Conservation (phyloP, 2,113 vertebrate species). For the Sardina pilchardus region DNA sequence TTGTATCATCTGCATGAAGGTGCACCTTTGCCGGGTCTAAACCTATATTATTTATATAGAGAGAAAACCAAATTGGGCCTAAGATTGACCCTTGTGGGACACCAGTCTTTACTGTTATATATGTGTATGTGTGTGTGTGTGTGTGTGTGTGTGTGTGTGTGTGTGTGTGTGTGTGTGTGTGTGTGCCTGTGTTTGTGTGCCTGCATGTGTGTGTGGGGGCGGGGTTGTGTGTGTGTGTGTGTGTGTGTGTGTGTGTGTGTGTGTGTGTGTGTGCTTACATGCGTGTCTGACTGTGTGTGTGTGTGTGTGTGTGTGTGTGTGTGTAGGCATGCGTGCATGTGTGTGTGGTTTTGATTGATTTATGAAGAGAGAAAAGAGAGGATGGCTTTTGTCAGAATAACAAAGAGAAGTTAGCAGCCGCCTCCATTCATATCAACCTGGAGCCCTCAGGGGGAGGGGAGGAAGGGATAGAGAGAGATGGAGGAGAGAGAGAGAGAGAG, state of each 20-base stretch:
- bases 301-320: not conserved
- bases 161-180: not conserved
- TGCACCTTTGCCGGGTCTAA: too few relatives aligned
- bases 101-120: too few relatives aligned
- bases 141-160: constrained; percentile 1
- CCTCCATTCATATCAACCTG: not conserved
- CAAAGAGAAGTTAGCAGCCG: not conserved
- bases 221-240: not conserved
- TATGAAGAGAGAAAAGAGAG: not conserved
- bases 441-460: not conserved
- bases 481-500: not conserved
- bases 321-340: not conserved
- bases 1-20: too few relatives aligned
- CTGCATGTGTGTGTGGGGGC: not conserved
- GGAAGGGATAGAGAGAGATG: not conserved
- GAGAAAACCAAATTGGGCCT: too few relatives aligned
- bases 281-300: not conserved
- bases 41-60: too few relatives aligned
- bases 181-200: constrained; percentile 8
- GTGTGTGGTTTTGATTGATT: constrained; percentile 8
- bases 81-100: too few relatives aligned
- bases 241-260: not conserved
- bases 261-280: not conserved
- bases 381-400: constrained; percentile 6
- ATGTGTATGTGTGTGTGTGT: too few relatives aligned